Evolutionary conservation across 2,888 invertebrate genomes (phyloP), one percentile per base, ranked within the genome.

Genomic region (Eulithis testata): DNA sequence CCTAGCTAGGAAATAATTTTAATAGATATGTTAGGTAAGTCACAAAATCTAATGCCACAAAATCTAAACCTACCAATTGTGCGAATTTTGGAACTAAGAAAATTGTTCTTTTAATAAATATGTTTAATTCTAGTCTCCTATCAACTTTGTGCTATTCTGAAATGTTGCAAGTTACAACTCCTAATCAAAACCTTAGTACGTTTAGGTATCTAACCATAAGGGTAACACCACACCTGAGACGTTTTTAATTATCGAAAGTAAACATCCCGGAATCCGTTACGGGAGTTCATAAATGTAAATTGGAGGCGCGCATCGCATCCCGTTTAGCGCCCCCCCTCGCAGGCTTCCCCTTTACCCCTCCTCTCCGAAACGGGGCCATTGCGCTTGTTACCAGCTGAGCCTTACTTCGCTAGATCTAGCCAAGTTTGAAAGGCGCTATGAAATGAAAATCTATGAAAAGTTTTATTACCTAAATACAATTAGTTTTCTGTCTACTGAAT

Each of bases 241-340:
- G 79, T 87, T 91, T 91, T 91, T 91, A 92, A 91, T 91, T 90
- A 91, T 91, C 89, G 89, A 90, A 89, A 89, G 89, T 90, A 91
- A 92, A 91, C 90, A 90, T 83, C 83, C 84, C 82, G 84, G 90
- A 89, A 89, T 91, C 89, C 85, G 89, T 91, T 89, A 89, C 87
- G 86, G 85, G 87, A 88, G 88, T 91, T 91, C 91, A 91, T 91
- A 92, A 92, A 91, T 92, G 91, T 92, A 92, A 91, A 92, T 91
- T 90, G 91, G 86, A 87, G 89, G 89, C 87, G 87, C 83, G 89
- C 90, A 86, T 91, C 83, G 89, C 90, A 86, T 91, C 89, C 88
- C 90, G 90, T 87, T 91, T 88, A 88, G 86, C 79, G 76, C 78
- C 76, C 72, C 53, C 72, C 69, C 72, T 70, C 72, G 56, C 75